These are phyloP conservation scores for Diceros bicornis DNA, from an alignment of 2,797 vertebrate species.

Conservation along the genomic window DNA sequence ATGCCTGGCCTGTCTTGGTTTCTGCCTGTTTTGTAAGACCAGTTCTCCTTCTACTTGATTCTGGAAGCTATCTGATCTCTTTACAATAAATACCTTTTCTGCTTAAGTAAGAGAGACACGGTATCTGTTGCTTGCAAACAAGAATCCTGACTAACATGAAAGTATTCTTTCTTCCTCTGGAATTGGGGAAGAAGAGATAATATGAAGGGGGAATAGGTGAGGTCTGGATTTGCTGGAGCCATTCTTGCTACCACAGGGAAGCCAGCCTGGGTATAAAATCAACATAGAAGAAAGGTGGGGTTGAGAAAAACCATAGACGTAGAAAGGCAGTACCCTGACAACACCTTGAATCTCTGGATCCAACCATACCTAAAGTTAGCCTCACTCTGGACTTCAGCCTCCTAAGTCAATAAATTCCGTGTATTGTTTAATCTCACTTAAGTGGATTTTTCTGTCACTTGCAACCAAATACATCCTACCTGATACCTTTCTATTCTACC, in stretches of 20 bases:
- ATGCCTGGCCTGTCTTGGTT: not conserved
- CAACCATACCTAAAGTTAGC: not conserved
- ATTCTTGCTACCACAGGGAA: not conserved
- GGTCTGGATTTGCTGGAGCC: not conserved
- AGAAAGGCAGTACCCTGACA: not conserved
- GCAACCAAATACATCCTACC: slow-evolving; percentile 12
- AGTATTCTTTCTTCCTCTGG: not conserved
- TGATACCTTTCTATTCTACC: slow-evolving; percentile 15
- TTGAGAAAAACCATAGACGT: not conserved
- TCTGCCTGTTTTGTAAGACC: not conserved
- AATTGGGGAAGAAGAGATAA: not conserved
- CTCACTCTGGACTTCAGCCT: not conserved
- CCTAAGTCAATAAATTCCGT: not conserved
- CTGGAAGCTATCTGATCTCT: not conserved
- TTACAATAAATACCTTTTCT: slow-evolving; percentile 33
- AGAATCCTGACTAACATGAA: slow-evolving; percentile 26
- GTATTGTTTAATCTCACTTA: slow-evolving; percentile 23
- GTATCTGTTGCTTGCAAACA: slow-evolving; percentile 40
- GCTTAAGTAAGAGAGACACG: not conserved
- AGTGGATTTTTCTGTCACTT: slow-evolving; percentile 33
- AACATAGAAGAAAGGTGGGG: not conserved
- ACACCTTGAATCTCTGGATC: not conserved
- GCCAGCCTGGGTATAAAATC: not conserved
- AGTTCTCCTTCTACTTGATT: not conserved
- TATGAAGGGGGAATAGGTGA: not conserved